A percentile compares a stretch with the other conserved stretches of the same genome.
Conservation (phyloP, 2,888 invertebrate genomes). For the Alitta virens region DNA sequence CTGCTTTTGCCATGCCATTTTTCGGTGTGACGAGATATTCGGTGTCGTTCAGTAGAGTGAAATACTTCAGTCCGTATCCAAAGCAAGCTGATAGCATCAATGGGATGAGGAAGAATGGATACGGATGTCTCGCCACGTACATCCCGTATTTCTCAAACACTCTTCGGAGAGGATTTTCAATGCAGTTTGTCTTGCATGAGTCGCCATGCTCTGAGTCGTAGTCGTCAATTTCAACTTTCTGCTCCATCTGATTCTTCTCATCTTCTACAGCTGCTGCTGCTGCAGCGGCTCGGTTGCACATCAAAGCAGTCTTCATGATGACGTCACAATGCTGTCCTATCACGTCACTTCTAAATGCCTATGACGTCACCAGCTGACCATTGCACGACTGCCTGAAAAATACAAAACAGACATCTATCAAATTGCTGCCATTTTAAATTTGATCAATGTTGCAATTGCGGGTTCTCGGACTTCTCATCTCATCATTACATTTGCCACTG, state of each 20-base stretch:
- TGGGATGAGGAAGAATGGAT: slow-evolving; percentile 11
- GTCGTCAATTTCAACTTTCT: not conserved
- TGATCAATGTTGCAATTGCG: no score
- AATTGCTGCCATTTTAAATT: no score
- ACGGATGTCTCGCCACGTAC: slow-evolving; percentile 16
- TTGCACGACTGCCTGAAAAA: no score
- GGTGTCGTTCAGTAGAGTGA: slow-evolving; percentile 7
- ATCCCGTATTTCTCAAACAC: slow-evolving; percentile 9
- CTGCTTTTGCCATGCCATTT: slow-evolving; percentile 14
- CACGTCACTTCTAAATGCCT: no score
- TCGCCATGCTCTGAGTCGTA: not conserved
- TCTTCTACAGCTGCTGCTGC: not conserved
- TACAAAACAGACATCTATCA: no score
- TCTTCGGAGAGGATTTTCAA: slow-evolving; percentile 9
- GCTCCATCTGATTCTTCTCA: not conserved
- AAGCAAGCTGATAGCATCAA: slow-evolving; percentile 8
- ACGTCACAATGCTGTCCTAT: no score
- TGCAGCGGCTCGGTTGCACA: not conserved
- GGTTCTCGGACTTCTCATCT: no score
- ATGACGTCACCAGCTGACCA: no score
- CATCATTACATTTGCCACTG: no score
- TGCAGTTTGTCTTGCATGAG: slow-evolving; percentile 9
- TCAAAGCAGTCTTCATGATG: not conserved
- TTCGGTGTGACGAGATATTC: slow-evolving; percentile 15
- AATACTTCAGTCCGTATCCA: slow-evolving; percentile 7